Conservation (phyloP, 2,888 invertebrate species). For the Perithous albicinctus region DNA sequence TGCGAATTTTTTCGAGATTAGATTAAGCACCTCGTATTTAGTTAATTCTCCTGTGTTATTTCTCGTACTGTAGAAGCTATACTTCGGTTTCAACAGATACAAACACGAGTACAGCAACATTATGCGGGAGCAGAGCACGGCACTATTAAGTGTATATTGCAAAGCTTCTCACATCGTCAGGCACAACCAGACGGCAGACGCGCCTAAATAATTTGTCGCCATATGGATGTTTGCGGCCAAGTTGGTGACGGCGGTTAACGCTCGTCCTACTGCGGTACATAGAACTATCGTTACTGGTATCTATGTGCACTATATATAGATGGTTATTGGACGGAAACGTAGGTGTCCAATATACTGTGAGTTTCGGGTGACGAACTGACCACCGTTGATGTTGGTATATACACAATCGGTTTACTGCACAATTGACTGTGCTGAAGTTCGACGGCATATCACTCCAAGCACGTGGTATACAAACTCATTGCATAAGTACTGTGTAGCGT, state of each 20-base stretch:
- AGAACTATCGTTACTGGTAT: slow-evolving; percentile 1
- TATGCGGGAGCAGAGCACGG: background rate
- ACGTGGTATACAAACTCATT: background rate
- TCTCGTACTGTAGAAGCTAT: background rate
- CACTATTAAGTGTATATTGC: background rate
- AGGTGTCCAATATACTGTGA: background rate
- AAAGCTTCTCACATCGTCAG: slow-evolving; percentile 30
- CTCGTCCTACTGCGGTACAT: slow-evolving; percentile 15
- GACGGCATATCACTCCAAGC: no score
- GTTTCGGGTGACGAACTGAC: slow-evolving; percentile 1
- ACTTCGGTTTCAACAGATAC: slow-evolving; percentile 6
- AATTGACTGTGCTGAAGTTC: background rate
- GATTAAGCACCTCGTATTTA: background rate
- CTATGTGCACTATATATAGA: background rate
- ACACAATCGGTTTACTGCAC: background rate
- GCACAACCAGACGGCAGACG: background rate
- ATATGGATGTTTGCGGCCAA: slow-evolving; percentile 42
- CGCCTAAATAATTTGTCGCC: slow-evolving; percentile 47
- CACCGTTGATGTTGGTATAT: background rate
- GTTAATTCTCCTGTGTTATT: background rate
- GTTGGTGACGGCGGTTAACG: slow-evolving; percentile 31
- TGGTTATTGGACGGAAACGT: slow-evolving; percentile 5
- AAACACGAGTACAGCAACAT: background rate
- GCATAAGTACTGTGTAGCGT: background rate
- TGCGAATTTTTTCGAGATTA: no score